These are phyloP conservation scores for Latheticus oryzae DNA, from an alignment of 2,888 invertebrate species.

Conservation along the genomic window DNA sequence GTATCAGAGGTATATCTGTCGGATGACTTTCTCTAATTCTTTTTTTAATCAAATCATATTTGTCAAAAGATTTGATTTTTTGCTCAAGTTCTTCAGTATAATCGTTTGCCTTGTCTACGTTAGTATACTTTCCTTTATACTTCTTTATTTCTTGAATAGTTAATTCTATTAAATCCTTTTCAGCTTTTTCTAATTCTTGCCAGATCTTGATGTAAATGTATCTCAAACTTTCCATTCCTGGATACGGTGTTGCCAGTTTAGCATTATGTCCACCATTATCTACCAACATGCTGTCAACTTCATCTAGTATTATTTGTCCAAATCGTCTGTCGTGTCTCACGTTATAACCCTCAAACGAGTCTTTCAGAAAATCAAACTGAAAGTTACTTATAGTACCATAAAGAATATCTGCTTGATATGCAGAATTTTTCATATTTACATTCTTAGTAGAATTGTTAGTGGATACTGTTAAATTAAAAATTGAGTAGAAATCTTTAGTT, in stretches of 20 bases:
- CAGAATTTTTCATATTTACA: constrained; percentile 9
- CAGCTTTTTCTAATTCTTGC: constrained; percentile 25
- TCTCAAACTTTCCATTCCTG: constrained; percentile 31
- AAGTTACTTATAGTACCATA: constrained; percentile 33
- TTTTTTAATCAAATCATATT: not conserved
- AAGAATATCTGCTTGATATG: constrained; percentile 29
- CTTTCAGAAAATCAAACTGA: constrained; percentile 31
- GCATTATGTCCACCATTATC: constrained; percentile 35
- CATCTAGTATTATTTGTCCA: constrained; percentile 28
- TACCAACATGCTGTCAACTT: constrained; percentile 37
- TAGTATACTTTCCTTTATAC: too few relatives aligned
- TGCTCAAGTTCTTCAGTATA: constrained; percentile 12
- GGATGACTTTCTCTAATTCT: constrained; percentile 9
- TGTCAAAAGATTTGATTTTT: constrained; percentile 1
- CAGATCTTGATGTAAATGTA: constrained; percentile 33
- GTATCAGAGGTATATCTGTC: constrained; percentile 3
- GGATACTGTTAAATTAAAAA: constrained; percentile 25
- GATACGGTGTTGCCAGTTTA: constrained; percentile 22
- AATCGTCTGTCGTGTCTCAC: constrained; percentile 19
- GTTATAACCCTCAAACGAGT: constrained; percentile 25
- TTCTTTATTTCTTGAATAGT: too few relatives aligned
- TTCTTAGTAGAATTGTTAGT: constrained; percentile 12
- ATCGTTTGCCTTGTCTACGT: too few relatives aligned
- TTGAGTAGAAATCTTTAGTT: constrained; percentile 16
- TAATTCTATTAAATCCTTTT: too few relatives aligned